Conservation (phyloP, 2,797 vertebrate genomes). For the Xenops minutus region DNA sequence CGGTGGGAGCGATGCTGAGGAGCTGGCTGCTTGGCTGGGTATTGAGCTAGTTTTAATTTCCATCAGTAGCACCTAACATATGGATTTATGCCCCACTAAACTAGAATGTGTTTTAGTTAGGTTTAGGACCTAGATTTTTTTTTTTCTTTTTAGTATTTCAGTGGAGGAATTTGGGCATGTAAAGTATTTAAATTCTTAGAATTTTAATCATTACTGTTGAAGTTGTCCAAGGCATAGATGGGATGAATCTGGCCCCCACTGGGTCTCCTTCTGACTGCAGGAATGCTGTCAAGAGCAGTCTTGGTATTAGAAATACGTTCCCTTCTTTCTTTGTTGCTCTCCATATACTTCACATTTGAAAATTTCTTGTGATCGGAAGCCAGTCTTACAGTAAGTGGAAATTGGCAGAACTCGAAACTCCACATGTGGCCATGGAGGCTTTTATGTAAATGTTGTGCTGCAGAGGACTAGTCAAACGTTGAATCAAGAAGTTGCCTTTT, state of each 20-base stretch:
- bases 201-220: not conserved
- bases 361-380: not conserved
- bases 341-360: not conserved
- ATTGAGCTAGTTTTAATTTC: accelerated
- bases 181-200: slow-evolving; percentile 21
- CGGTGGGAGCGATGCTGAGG: accelerated
- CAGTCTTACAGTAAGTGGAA: not conserved
- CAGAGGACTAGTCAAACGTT: not conserved
- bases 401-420: not conserved
- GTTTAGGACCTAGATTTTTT: not conserved
- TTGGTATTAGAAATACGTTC: not conserved
- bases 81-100: not conserved
- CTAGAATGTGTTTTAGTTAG: not conserved
- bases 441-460: not conserved
- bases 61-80: accelerated
- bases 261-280: not conserved
- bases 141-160: not conserved
- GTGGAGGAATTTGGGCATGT: not conserved
- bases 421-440: not conserved
- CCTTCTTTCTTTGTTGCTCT: not conserved
- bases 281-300: not conserved
- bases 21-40: not conserved
- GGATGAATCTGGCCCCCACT: not conserved
- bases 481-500: not conserved
- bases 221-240: not conserved